Percentiles rank a stretch among this genome's conserved stretches.
Conservation (phyloP, 1,140 invertebrate genomes). For the Drosophila suzukii region DNA sequence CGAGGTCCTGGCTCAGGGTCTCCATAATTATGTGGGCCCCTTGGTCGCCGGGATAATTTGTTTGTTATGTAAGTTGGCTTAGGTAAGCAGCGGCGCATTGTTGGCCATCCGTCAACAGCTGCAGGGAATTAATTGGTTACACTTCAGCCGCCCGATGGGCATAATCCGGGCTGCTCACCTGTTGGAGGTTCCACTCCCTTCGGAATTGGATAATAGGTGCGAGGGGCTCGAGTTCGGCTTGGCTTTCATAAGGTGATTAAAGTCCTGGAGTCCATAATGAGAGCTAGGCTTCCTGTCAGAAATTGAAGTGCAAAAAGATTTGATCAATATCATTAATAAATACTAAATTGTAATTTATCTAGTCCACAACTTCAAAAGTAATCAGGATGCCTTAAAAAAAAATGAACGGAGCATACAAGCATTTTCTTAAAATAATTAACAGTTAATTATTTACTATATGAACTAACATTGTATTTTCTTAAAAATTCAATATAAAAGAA, state of each 20-base stretch:
- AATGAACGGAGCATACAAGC: too few species aligned
- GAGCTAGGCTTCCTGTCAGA: too few species aligned
- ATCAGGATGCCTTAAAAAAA: too few species aligned
- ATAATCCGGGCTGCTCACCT: constrained; percentile 12
- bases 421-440: too few species aligned
- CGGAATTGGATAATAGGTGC: constrained; percentile 18
- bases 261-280: background rate
- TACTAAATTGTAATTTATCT: too few species aligned
- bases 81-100: constrained; percentile 38
- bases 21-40: constrained; percentile 68
- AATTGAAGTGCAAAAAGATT: background rate
- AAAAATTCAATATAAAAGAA: too few species aligned
- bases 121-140: constrained; percentile 50
- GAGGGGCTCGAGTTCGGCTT: background rate
- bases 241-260: background rate
- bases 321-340: too few species aligned
- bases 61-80: constrained; percentile 69
- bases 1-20: constrained; percentile 38
- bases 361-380: too few species aligned
- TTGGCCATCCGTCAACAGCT: constrained; percentile 53
- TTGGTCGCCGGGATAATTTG: constrained; percentile 60
- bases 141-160: constrained; percentile 15
- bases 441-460: too few species aligned
- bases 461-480: too few species aligned
- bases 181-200: constrained; percentile 4